phyloP scores from a whole-genome alignment of 2,888 invertebrate genomes.

The Tinea pellionella region DNA sequence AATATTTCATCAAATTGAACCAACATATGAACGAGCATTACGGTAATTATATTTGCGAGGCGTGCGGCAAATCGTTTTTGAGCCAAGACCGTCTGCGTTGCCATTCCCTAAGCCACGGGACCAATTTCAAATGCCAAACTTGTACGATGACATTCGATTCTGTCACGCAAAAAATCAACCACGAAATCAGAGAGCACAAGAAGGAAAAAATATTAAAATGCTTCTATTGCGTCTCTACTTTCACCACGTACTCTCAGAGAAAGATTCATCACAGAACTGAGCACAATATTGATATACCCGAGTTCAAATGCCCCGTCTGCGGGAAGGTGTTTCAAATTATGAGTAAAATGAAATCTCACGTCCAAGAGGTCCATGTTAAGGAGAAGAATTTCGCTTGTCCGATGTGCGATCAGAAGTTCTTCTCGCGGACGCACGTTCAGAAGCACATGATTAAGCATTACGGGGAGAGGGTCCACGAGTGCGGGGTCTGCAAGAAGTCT shows the following conservation, averaged over 20 bases:
- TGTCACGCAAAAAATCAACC: conserved; percentile 33
- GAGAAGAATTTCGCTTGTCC: conserved; percentile 56
- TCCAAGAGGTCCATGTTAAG: conserved; percentile 52
- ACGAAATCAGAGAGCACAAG: conserved; percentile 37
- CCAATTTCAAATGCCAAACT: conserved; percentile 35
- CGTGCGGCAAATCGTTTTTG: conserved; percentile 51
- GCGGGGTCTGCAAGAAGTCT: conserved; percentile 57
- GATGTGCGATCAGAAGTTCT: conserved; percentile 61
- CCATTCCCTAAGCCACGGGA: conserved; percentile 40
- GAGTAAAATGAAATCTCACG: conserved; percentile 43
- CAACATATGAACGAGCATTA: conserved; percentile 58
- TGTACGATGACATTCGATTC: conserved; percentile 43
- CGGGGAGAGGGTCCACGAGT: conserved; percentile 53
- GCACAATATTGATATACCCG: conserved; percentile 35
- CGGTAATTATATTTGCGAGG: conserved; percentile 46
- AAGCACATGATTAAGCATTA: conserved; percentile 65
- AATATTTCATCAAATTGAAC: conserved; percentile 51
- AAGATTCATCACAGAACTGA: conserved; percentile 35
- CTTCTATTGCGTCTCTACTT: conserved; percentile 38
- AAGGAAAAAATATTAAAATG: conserved; percentile 39
- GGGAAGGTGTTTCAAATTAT: conserved; percentile 39
- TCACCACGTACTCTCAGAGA: conserved; percentile 37
- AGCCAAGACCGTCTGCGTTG: conserved; percentile 43
- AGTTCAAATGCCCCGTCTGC: conserved; percentile 43
- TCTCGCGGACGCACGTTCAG: conserved; percentile 56